Conservation (phyloP, 2,888 invertebrate genomes). For the Hecatera dysodea region DNA sequence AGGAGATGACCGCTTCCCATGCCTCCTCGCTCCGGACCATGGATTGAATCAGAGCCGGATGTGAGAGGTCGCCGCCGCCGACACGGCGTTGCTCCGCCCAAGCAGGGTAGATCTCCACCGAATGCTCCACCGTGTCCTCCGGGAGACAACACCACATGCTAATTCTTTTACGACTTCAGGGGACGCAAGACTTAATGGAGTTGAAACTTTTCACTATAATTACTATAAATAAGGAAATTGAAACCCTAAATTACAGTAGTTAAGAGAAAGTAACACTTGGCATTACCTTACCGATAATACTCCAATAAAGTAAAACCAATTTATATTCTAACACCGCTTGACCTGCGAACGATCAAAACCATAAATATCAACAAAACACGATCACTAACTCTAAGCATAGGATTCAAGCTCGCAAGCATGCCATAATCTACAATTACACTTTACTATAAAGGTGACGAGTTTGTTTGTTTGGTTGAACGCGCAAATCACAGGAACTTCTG, state of each 20-base stretch:
- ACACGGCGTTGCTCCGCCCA: no score
- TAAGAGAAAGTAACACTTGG: slow-evolving; percentile 27
- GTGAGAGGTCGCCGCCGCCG: no score
- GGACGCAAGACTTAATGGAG: neutral
- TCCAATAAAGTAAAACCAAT: slow-evolving; percentile 8
- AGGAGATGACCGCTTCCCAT: no score
- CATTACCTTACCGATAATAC: neutral
- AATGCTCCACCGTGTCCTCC: no score
- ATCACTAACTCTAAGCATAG: slow-evolving; percentile 35
- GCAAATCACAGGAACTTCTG: no score
- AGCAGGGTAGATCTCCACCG: no score
- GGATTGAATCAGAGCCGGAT: no score
- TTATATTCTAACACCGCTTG: slow-evolving; percentile 6
- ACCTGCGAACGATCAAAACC: slow-evolving; percentile 8
- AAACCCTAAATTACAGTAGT: neutral
- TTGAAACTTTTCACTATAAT: neutral
- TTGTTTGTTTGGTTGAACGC: no score
- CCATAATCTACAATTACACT: no score
- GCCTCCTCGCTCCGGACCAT: no score
- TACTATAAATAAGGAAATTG: slow-evolving; percentile 5
- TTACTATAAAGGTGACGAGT: no score
- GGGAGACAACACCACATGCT: no score
- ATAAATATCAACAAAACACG: slow-evolving; percentile 42
- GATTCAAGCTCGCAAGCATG: slow-evolving; percentile 21
- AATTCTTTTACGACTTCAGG: neutral